phyloP scores from a whole-genome alignment of 2,113 vertebrate species.

The Cranoglanis bouderius region DNA sequence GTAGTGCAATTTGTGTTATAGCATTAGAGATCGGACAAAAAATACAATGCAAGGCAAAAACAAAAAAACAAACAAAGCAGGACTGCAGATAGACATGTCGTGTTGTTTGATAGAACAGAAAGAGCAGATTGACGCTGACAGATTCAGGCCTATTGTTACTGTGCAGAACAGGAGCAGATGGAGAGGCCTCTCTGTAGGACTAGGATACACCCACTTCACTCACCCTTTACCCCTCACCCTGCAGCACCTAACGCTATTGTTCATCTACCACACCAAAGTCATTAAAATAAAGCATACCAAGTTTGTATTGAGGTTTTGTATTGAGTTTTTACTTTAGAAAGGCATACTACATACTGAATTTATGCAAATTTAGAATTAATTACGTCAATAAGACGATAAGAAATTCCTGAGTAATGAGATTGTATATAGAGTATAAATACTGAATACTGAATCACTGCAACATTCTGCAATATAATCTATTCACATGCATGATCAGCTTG shows the following conservation, averaged over 20 bases:
- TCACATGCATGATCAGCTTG: neutral
- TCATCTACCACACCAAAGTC: constrained; percentile 1
- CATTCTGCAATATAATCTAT: neutral
- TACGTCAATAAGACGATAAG: neutral
- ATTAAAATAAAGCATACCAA: neutral
- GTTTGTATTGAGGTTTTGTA: neutral
- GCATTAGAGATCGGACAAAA: neutral
- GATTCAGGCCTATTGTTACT: constrained; percentile 72
- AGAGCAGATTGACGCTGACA: constrained; percentile 67
- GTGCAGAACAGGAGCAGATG: constrained; percentile 68
- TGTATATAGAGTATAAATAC: neutral
- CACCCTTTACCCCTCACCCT: constrained; percentile 42
- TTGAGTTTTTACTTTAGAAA: neutral
- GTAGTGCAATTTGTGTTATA: neutral
- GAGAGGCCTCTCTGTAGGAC: constrained; percentile 72
- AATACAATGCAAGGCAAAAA: neutral
- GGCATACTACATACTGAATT: neutral
- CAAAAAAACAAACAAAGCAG: neutral
- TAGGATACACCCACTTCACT: constrained; percentile 49
- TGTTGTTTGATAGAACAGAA: constrained; percentile 46
- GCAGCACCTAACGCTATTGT: constrained; percentile 63
- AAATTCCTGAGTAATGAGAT: neutral
- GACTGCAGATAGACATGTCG: constrained; percentile 49
- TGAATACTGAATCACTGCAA: neutral
- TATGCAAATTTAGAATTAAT: neutral